Base-by-base conservation (phyloP, 23 tunicate genomes). In the Oikopleura albicans region DNA sequence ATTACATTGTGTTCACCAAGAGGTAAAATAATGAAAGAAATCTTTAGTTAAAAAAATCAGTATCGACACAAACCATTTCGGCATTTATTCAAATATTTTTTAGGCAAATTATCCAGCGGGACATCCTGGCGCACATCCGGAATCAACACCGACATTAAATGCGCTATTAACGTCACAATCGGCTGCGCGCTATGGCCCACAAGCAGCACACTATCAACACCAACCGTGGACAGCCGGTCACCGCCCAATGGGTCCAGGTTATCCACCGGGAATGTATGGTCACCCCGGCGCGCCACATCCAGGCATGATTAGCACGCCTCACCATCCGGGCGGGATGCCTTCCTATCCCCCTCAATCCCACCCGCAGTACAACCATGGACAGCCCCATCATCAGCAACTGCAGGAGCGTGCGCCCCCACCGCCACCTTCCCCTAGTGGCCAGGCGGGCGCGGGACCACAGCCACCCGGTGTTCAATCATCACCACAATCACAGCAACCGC, bases 221-320 rank as follows among this genome's bases (percentile, higher is more conserved):
- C 79, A 71, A 29, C 79, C 79, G 4, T 71, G 79, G 79, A 71
- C 79, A 4, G 79, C 79, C 36, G 79, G 79, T 12, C 27, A 71
- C 37, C 27, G 36, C 2, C 79, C 33, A 2, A 29, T 29, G 34
- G 4, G 35, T 27, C 79, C 79, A 2, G 79, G 34, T 16, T 29
- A 71, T 37, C 79, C 79, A 16, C 36, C 79, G 4, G 37, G 37
- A 22, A 16, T 12, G 27, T 29, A 16, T 31, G 79, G 79, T 71
- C 79, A 71, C 27, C 79, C 79, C 31, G 79, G 79, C 28, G 79
- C 79, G 27, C 79, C 79, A 12, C 79, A 71, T 31, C 79, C 79
- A 2, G 79, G 79, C 31, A 16, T 12, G 35, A 12, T 29, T 27
- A 29, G 37, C 2, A 4, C 33, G 28, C 79, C 79, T 16, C 27